These are phyloP conservation scores for Cerceris rybyensis DNA, from an alignment of 2,888 invertebrate species.

Conservation along the genomic window DNA sequence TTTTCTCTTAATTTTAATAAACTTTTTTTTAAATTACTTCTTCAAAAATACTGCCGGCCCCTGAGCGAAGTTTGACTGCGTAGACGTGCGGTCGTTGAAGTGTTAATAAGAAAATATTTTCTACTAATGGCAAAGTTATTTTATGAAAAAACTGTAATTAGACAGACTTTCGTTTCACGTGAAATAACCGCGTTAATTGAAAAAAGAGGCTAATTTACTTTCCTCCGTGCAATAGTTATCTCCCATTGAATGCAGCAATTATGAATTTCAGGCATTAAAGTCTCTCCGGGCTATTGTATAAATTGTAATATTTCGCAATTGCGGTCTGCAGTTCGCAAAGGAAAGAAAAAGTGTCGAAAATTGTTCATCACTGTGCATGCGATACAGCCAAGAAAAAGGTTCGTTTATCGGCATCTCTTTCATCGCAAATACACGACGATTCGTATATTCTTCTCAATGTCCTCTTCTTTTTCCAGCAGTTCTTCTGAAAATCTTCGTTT, in stretches of 20 bases:
- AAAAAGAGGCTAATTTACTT: no score
- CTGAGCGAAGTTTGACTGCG: no score
- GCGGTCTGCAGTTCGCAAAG: neutral
- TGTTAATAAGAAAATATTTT: no score
- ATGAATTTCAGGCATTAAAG: neutral
- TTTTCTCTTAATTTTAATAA: no score
- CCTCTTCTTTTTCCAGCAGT: slow-evolving; percentile 1
- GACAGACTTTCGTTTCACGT: no score
- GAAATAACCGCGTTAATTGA: neutral
- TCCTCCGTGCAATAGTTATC: no score
- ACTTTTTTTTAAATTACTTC: no score
- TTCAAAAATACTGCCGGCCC: no score
- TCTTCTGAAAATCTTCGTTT: neutral
- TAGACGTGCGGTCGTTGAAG: no score
- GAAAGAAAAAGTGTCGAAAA: neutral
- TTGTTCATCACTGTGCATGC: slow-evolving; percentile 43
- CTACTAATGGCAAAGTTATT: no score
- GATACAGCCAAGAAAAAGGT: slow-evolving; percentile 66
- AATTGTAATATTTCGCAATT: neutral
- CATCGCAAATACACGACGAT: slow-evolving; percentile 7
- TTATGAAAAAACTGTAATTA: no score
- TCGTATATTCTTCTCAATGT: neutral
- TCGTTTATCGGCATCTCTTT: slow-evolving; percentile 35
- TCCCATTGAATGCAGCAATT: neutral
- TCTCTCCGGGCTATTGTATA: neutral